Evolutionary conservation across 2,888 invertebrate genomes (phyloP).

Genomic region (Melanostoma scalare): DNA sequence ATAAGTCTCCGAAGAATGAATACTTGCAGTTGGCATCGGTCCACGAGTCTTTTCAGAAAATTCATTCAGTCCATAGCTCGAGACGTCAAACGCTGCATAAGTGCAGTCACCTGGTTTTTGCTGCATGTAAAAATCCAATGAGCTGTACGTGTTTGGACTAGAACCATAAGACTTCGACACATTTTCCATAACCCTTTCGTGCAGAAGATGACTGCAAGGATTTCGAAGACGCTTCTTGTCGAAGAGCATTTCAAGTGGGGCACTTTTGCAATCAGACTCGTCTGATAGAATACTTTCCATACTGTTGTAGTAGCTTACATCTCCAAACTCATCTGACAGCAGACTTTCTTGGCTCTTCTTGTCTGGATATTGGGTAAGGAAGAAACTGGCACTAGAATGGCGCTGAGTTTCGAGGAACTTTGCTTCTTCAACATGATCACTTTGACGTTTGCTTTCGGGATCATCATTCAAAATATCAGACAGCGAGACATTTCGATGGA

Average conservation of each 20-base stretch:
- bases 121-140: conserved; percentile 84
- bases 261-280: conserved; percentile 90
- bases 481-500: conserved; percentile 84
- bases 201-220: conserved; percentile 71
- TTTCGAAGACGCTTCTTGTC: conserved; percentile 78
- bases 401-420: conserved; percentile 84
- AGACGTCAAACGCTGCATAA: conserved; percentile 82
- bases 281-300: conserved; percentile 91
- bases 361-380: conserved; percentile 85
- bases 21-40: conserved; percentile 37
- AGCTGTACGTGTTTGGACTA: conserved; percentile 85
- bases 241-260: conserved; percentile 88
- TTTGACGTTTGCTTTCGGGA: conserved; percentile 79
- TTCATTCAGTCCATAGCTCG: conserved; percentile 78
- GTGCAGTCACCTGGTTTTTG: conserved; percentile 74
- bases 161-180: conserved; percentile 86
- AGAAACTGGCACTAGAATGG: conserved; percentile 91
- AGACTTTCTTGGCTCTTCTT: conserved; percentile 90
- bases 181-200: conserved; percentile 83
- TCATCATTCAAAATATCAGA: conserved; percentile 83
- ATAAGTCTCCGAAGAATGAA: conserved; percentile 80
- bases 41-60: conserved; percentile 70
- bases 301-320: conserved; percentile 88
- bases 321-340: conserved; percentile 85
- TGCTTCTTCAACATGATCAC: conserved; percentile 81